Percentiles rank a stretch among this genome's conserved stretches.
Conservation (phyloP, 2,888 invertebrate genomes). For the Drosophila monieri region DNA sequence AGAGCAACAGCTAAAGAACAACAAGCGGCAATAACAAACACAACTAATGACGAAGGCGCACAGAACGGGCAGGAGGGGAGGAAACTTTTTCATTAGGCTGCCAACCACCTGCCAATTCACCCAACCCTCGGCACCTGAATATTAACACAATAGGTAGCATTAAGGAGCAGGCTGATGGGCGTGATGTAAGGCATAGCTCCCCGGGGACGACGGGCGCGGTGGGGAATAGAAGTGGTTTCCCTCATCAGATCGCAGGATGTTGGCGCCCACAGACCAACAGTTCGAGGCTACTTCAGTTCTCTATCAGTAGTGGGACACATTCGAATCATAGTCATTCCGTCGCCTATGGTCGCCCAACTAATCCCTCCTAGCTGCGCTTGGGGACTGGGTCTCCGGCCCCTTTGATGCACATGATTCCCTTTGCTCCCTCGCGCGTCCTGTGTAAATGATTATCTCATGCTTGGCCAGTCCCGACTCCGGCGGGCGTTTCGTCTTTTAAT, state of each 20-base stretch:
- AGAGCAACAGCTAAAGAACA: conserved; percentile 18
- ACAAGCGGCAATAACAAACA: conserved; percentile 1
- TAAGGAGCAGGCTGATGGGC: conserved; percentile 9
- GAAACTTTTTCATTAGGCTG: conserved; percentile 50
- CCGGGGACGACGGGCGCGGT: conserved; percentile 1
- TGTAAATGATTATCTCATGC: conserved; percentile 37
- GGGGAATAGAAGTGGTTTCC: conserved; percentile 5
- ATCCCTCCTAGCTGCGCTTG: no score
- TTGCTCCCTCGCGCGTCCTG: neutral
- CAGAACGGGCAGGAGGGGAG: neutral
- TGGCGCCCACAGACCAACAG: neutral
- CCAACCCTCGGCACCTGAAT: conserved; percentile 27
- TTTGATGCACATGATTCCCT: neutral
- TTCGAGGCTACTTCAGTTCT: no score
- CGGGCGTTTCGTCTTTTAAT: conserved; percentile 42
- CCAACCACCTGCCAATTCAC: conserved; percentile 47
- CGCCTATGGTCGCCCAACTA: no score
- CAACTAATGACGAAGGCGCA: neutral
- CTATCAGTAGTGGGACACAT: no score
- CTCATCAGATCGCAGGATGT: no score
- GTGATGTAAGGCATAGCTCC: conserved; percentile 17
- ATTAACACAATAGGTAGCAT: conserved; percentile 28
- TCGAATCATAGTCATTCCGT: no score
- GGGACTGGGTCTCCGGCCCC: neutral
- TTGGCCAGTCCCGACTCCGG: conserved; percentile 16